phyloP scores from a whole-genome alignment of 2,797 vertebrate genomes.

The Anisognathus igniventris region DNA sequence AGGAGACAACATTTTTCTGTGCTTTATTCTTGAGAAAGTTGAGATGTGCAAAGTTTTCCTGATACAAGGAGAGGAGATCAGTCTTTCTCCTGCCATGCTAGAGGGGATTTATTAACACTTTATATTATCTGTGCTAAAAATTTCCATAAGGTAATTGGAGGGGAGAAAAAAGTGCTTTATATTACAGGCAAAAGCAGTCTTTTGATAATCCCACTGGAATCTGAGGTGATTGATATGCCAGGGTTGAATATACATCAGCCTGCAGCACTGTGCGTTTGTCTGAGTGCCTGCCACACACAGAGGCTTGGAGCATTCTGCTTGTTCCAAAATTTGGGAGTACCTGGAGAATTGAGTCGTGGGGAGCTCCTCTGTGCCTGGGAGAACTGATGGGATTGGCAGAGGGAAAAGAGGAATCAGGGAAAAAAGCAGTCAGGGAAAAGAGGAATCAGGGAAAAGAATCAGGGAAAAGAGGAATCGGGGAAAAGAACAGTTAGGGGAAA shows the following conservation, averaged over 20 bases:
- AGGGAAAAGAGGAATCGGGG: background rate
- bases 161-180: background rate
- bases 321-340: background rate
- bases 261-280: background rate
- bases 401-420: background rate
- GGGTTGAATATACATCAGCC: background rate
- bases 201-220: background rate
- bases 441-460: no score
- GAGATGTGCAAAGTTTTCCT: background rate
- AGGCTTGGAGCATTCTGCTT: background rate
- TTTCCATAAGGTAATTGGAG: constrained; percentile 51
- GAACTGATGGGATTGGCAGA: background rate
- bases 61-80: background rate
- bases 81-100: background rate
- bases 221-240: background rate
- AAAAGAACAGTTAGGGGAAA: background rate
- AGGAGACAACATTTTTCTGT: background rate
- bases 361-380: background rate
- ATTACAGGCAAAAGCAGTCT: background rate
- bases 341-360: background rate
- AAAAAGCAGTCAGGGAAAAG: background rate
- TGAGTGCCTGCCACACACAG: background rate
- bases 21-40: background rate
- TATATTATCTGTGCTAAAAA: background rate
- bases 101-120: constrained; percentile 9